Evolutionary conservation across 2,797 vertebrate species (phyloP), one percentile per base, ranked within the genome.

Genomic region (Psittacula derbiana): DNA sequence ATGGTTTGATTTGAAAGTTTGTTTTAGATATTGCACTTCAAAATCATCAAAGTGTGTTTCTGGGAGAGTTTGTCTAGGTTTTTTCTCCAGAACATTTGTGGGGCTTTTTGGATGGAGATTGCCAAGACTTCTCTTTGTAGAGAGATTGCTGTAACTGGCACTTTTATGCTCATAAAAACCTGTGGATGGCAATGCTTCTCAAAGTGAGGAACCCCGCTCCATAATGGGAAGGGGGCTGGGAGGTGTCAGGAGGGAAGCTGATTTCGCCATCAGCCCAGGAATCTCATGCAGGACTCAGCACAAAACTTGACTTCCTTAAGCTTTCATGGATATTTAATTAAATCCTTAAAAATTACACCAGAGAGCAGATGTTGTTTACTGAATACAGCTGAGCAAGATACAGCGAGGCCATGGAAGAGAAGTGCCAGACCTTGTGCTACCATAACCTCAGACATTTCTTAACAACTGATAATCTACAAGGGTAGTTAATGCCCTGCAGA

Each of bases 191-290:
- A 41, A 2, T 7, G 27, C 19, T 90, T 76, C 13, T 53, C 28
- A 15, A 82, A 82, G 46, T 0, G 0, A 46, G 11, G 71, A 49
- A 33, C 19, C 25, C 5, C 0, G 0, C 4, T 40, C 24, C 4
- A 0, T 2, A 1, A 40, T 24, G 36, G 50, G 13, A 28, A 43
- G 4, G 25, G 9, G 46, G 9, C 43, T 8, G 4, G 1, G 4
- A 2, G 6, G 0, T 30, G 4, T 69, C 80, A 38, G 41, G 36
- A 74, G 10, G 31, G 31, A 27, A 16, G 38, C 10, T 74, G 25
- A 11, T 14, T 65, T 75, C 38, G 57, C 8, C 58, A 5, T 3
- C 8, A 62, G 14, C 16, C 40, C 43, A 3, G 1, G 15, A 5
- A 12, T 28, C 33, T 47, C 10, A 2, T 5, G 14, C 23, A 20